These are phyloP conservation scores for Erythrocercus mccallii DNA, from an alignment of 2,113 vertebrate genomes.

Conservation along the genomic window DNA sequence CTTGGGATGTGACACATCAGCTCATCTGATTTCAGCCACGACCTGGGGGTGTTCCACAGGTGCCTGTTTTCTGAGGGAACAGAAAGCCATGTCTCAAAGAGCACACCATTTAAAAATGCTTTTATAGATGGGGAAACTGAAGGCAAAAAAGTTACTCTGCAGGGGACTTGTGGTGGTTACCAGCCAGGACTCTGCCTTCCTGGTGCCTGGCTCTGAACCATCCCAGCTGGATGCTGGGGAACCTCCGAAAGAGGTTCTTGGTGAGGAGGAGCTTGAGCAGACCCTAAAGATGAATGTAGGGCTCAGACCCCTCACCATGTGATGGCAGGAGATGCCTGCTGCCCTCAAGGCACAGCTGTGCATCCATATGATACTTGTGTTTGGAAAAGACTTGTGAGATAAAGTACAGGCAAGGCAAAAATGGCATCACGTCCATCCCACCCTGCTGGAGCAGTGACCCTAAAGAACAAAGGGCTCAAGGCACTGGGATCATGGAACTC, in stretches of 20 bases:
- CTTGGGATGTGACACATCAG: background rate
- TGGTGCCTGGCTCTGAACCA: background rate
- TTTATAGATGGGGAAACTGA: background rate
- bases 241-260: background rate
- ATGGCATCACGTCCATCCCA: background rate
- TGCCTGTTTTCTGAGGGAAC: background rate
- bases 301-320: background rate
- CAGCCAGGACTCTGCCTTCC: background rate
- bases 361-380: fast-evolving
- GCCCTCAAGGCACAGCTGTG: background rate
- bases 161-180: background rate
- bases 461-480: background rate
- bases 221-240: fast-evolving
- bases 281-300: background rate
- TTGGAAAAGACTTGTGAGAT: background rate
- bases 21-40: background rate
- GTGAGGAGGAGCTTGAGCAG: background rate
- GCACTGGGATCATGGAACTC: background rate
- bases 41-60: background rate
- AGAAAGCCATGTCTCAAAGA: background rate
- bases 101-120: background rate
- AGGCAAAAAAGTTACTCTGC: background rate
- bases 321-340: background rate
- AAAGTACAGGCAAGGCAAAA: background rate
- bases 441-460: background rate